These are phyloP conservation scores for Zoroaster sp. DNA, from an alignment of 53 echinoderm and acorn worm genomes.

Conservation along the genomic window DNA sequence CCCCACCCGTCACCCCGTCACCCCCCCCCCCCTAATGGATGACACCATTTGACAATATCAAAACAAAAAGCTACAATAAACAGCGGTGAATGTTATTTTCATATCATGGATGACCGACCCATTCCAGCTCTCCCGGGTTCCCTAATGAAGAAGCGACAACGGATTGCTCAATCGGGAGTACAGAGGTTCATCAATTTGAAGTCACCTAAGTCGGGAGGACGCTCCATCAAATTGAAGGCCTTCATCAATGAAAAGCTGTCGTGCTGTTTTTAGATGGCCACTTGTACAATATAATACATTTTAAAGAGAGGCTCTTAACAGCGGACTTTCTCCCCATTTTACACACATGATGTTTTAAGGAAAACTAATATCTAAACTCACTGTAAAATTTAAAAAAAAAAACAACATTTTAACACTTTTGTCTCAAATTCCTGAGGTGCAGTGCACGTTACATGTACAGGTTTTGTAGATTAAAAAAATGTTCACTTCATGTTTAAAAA, in stretches of 20 bases:
- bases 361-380: no score
- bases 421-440: no score
- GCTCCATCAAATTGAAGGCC: background rate
- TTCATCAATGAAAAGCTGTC: background rate
- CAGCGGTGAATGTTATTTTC: slow-evolving; percentile 1
- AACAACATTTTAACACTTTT: no score
- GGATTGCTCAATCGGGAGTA: slow-evolving; percentile 2
- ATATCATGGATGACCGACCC: background rate
- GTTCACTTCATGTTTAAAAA: no score
- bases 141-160: slow-evolving; percentile 41
- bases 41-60: background rate
- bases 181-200: background rate
- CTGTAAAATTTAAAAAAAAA: no score
- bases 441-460: no score
- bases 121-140: background rate
- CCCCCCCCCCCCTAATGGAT: background rate
- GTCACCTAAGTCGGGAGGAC: background rate
- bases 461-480: no score
- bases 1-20: background rate
- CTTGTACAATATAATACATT: no score
- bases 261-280: no score
- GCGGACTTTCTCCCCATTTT: no score
- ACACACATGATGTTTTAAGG: no score
- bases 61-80: background rate
- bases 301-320: no score